Evolutionary conservation across 2,797 vertebrate species (phyloP).

Genomic region (Paguma larvata): DNA sequence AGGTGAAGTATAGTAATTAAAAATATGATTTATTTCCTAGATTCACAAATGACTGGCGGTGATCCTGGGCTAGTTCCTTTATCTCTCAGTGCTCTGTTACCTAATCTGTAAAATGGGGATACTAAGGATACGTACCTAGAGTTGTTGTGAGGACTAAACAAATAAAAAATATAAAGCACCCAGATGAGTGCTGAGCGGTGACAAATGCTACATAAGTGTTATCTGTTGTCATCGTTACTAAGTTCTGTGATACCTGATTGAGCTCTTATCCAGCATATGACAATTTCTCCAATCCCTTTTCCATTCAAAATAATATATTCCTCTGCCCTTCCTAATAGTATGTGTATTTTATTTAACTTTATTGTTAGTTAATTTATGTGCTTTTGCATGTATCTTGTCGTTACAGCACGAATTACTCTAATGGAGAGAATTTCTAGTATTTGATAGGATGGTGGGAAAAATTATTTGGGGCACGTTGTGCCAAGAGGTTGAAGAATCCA

Average conservation of each 20-base stretch:
- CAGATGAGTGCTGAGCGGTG: not conserved
- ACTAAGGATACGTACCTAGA: not conserved
- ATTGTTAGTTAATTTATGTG: no score
- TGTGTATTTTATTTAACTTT: not conserved
- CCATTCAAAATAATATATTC: not conserved
- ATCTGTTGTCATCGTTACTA: not conserved
- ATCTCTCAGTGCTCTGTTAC: conserved; percentile 11
- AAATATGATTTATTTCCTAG: not conserved
- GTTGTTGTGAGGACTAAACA: not conserved
- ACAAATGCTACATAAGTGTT: not conserved
- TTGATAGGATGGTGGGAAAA: not conserved
- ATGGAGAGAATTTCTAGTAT: not conserved
- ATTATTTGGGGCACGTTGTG: not conserved
- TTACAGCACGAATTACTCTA: not conserved
- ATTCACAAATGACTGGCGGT: not conserved
- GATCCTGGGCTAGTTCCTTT: not conserved
- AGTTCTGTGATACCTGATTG: not conserved
- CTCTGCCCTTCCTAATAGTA: not conserved
- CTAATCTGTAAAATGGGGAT: not conserved
- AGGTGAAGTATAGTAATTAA: not conserved
- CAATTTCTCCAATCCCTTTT: conserved; percentile 30
- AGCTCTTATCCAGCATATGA: not conserved
- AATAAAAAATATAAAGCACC: conserved; percentile 15
- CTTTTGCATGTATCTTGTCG: not conserved
- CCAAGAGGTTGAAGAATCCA: not conserved